Evolutionary conservation across 2,797 vertebrate species (phyloP), one percentile per base, ranked within the genome.

Genomic region (Dendrocincla tyrannina): DNA sequence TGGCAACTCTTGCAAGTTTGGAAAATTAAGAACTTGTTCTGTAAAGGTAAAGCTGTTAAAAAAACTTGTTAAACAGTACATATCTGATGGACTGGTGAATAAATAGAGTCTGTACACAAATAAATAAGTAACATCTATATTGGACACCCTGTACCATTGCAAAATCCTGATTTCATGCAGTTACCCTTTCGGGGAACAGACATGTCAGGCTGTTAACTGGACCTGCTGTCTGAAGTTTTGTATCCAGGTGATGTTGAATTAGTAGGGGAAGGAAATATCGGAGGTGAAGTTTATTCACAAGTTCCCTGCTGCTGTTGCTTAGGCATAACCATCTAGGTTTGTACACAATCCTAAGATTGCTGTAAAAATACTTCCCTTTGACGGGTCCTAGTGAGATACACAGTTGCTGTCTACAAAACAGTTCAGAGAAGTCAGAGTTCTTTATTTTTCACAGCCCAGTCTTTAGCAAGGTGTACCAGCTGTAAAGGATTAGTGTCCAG

Each of bases 111-210:
- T 63, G 2, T 46, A 41, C 18, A 22, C 12, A 68, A 63, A 66
- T 41, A 50, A 55, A 5, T 46, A 44, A 39, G 8, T 66, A 33
- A 66, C 33, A 81, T 77, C 20, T 67, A 2, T 11, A 2, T 14
- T 7, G 2, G 28, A 39, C 13, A 39, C 7, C 5, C 2, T 52
- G 9, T 37, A 24, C 19, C 5, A 3, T 9, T 18, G 42, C n/a
- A 85, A 74, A 88, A 68, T 56, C 44, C 30, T 77, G 46, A 35
- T 50, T 44, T 47, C 24, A 27, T 52, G 37, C 14, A 16, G 25
- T 66, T 69, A 8, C 7, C 27, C 15, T 33, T 74, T 62, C 13
- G 53, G 81, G 81, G 50, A 23, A 16, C 69, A 67, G 18, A 7
- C 33, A 6, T 46, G 27, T 72, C 28, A 44, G 64, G 52, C 72